Conservation (phyloP, 2,113 vertebrate species). For the Bubo scandiacus region DNA sequence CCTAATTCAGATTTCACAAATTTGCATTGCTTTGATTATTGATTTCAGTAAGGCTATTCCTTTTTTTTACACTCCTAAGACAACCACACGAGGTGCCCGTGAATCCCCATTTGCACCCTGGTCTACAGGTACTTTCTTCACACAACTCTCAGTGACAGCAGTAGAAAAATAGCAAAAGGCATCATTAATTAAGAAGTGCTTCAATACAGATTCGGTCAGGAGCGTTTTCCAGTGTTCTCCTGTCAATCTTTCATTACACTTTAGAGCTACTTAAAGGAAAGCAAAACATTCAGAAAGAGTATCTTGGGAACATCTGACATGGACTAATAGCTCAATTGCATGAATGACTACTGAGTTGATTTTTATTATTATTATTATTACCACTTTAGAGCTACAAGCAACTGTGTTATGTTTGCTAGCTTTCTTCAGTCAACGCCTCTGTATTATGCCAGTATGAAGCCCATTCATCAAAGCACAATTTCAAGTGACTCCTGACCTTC, state of each 20-base stretch:
- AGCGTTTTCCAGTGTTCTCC: background rate
- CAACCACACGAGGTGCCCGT: background rate
- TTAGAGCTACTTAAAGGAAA: background rate
- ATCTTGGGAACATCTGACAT: background rate
- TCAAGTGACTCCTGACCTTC: slow-evolving; percentile 46
- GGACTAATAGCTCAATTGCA: background rate
- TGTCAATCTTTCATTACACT: background rate
- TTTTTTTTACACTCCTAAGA: background rate
- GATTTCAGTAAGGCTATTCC: background rate
- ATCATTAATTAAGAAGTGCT: background rate
- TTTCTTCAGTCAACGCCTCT: background rate
- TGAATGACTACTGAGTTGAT: background rate
- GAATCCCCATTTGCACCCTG: background rate
- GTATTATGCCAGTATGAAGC: background rate
- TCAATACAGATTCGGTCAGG: background rate
- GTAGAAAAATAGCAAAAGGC: background rate
- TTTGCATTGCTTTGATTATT: background rate
- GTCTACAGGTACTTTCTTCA: background rate
- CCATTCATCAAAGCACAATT: slow-evolving; percentile 42
- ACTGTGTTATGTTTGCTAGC: background rate
- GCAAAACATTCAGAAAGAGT: background rate
- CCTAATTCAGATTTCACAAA: background rate
- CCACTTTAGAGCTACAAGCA: background rate
- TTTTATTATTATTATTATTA: background rate
- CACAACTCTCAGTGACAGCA: background rate